Conservation (phyloP, 2,113 vertebrate species). For the Accipiter virgatus region DNA sequence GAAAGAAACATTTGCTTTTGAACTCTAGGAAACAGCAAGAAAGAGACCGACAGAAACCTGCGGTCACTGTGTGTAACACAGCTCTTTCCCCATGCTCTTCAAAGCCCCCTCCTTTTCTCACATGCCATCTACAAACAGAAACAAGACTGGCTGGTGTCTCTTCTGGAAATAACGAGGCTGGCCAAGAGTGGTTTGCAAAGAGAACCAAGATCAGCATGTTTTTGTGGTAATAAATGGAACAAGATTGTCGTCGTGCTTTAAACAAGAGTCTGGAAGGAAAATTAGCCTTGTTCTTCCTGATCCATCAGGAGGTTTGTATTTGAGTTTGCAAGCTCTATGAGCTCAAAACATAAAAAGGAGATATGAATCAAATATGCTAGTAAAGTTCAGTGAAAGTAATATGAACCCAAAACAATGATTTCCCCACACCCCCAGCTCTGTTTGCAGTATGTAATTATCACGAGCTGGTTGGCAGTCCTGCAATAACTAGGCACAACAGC, state of each 20-base stretch:
- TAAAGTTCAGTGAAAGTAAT: background rate
- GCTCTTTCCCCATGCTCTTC: background rate
- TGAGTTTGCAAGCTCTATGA: background rate
- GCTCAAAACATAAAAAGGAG: background rate
- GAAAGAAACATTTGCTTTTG: background rate
- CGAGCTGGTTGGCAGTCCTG: slow-evolving; percentile 2
- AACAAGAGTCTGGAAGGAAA: background rate
- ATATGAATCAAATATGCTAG: slow-evolving; percentile 4
- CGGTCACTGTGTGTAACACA: background rate
- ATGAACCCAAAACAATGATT: background rate
- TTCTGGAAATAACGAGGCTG: background rate
- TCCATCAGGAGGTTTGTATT: background rate
- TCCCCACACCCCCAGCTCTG: background rate
- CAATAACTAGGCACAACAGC: background rate
- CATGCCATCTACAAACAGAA: background rate
- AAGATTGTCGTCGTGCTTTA: background rate
- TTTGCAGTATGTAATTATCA: slow-evolving; percentile 24
- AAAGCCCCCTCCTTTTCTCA: background rate
- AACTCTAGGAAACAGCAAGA: background rate
- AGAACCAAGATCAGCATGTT: background rate
- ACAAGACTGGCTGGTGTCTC: background rate
- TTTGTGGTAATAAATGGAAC: background rate
- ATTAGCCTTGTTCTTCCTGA: background rate
- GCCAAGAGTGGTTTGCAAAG: background rate
- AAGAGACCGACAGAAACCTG: background rate